These are phyloP conservation scores for Thera obeliscata DNA, from an alignment of 2,888 invertebrate species.

Conservation along the genomic window DNA sequence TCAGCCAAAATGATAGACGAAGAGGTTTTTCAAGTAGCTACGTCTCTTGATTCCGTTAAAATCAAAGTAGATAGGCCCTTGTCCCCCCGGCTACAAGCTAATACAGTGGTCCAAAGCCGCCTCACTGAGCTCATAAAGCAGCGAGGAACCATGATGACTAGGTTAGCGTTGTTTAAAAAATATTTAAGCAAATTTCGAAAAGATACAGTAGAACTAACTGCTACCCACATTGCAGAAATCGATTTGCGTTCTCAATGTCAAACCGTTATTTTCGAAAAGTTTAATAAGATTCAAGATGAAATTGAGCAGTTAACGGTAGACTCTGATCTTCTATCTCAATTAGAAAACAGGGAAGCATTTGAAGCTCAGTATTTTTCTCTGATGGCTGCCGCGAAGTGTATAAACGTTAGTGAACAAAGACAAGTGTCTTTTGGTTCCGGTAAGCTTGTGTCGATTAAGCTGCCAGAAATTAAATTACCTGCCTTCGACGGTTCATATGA, in stretches of 20 bases:
- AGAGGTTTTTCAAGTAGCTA: no score
- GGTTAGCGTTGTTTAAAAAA: not conserved
- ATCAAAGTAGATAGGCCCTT: not conserved
- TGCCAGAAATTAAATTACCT: no score
- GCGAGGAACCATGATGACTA: not conserved
- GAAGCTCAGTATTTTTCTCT: not conserved
- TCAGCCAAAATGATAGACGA: no score
- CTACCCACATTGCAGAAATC: no score
- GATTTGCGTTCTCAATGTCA: no score
- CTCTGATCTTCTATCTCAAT: not conserved
- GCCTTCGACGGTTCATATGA: no score
- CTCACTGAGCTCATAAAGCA: not conserved
- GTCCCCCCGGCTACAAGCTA: not conserved
- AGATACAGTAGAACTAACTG: not conserved
- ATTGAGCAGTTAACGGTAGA: no score
- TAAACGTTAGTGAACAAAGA: not conserved
- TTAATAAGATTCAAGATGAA: no score
- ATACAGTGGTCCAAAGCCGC: not conserved
- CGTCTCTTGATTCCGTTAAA: no score
- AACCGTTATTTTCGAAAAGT: no score
- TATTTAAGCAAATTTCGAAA: not conserved
- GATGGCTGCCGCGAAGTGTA: not conserved
- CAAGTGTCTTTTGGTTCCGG: no score
- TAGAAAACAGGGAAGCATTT: not conserved
- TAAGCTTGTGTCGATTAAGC: no score